A percentile compares a stretch with the other conserved stretches of the same genome.
phyloP scores from a whole-genome alignment of 2,888 invertebrate species.

The Cenopis cana region DNA sequence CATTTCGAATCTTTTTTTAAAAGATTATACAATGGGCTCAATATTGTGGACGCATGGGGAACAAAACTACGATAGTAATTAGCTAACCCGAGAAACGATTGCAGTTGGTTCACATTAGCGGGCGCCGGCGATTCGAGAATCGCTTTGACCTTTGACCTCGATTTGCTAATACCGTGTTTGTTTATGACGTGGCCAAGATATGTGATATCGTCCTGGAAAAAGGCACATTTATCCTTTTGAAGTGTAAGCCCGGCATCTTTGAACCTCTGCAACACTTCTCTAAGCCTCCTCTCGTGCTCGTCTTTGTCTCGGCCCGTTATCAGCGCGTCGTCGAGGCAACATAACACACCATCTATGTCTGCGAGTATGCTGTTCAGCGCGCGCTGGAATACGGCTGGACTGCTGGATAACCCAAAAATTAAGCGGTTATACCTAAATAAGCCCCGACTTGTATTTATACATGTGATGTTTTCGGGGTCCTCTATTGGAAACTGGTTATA shows the following conservation, averaged over 20 bases:
- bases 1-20: constrained; percentile 5
- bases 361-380: constrained; percentile 18
- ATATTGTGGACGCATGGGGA: constrained; percentile 9
- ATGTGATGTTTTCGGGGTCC: constrained; percentile 27
- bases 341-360: constrained; percentile 25
- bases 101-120: constrained; percentile 44
- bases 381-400: constrained; percentile 32
- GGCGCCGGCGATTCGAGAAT: constrained; percentile 44
- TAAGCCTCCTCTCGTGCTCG: neutral
- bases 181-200: constrained; percentile 29
- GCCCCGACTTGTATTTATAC: constrained; percentile 33
- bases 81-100: constrained; percentile 47
- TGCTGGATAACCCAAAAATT: constrained; percentile 35
- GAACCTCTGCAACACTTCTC: neutral
- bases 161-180: constrained; percentile 28
- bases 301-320: constrained; percentile 24
- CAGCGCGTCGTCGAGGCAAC: constrained; percentile 32
- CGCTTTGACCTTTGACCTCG: constrained; percentile 4
- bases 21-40: neutral
- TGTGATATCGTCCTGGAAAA: constrained; percentile 9
- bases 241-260: constrained; percentile 6
- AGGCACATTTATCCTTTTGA: constrained; percentile 16
- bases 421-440: constrained; percentile 35
- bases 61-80: constrained; percentile 21
- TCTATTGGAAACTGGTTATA: constrained; percentile 34